Conservation (phyloP, 2,113 vertebrate species). For the Podarcis muralis region DNA sequence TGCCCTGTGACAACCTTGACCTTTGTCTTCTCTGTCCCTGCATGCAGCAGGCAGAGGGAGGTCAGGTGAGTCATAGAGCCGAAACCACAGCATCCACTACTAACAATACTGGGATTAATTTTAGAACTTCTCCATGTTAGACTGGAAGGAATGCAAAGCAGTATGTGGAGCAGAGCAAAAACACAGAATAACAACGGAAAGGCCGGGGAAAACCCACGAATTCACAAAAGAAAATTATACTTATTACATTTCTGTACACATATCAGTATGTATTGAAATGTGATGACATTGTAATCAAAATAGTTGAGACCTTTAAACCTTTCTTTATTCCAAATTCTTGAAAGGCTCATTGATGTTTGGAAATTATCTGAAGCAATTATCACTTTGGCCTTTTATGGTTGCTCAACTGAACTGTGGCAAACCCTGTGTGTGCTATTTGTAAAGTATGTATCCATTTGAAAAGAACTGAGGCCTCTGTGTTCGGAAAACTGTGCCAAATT, state of each 20-base stretch:
- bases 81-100: too few species aligned
- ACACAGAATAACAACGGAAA: not conserved
- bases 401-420: slow-evolving; percentile 8
- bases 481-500: not conserved
- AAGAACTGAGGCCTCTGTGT: not conserved
- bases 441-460: not conserved
- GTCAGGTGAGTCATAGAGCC: too few species aligned
- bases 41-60: too few species aligned
- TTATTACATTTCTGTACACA: not conserved
- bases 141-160: not conserved
- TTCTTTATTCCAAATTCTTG: not conserved
- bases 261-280: not conserved
- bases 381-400: not conserved
- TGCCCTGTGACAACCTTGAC: too few species aligned
- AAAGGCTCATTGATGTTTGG: slow-evolving; percentile 8
- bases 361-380: slow-evolving; percentile 30
- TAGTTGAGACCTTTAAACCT: not conserved
- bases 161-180: not conserved
- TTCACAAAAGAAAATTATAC: not conserved
- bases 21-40: too few species aligned
- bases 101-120: too few species aligned
- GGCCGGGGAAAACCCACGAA: not conserved
- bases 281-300: not conserved
- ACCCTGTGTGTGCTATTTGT: not conserved
- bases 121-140: not conserved